Evolutionary conservation across 2,113 vertebrate species (phyloP).

Genomic region (Syngnathus floridae): DNA sequence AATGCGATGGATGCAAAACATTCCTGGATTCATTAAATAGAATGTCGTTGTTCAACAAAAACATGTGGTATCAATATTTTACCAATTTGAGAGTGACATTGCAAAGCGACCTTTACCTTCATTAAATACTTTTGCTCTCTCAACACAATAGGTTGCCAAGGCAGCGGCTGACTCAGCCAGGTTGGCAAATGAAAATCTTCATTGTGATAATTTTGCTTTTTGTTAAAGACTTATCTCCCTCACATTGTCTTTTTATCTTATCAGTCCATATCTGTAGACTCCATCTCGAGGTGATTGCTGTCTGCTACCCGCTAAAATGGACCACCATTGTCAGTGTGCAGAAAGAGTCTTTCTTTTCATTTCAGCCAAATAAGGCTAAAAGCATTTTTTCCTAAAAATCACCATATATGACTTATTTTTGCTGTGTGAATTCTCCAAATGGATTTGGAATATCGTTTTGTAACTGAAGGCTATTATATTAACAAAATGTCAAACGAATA

Average conservation of each 20-base stretch:
- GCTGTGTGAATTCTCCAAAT: conserved; percentile 37
- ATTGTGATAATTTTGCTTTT: conserved; percentile 56
- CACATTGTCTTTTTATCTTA: conserved; percentile 56
- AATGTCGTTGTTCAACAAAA: neutral
- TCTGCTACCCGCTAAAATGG: conserved; percentile 49
- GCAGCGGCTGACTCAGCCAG: conserved; percentile 54
- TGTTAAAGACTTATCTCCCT: conserved; percentile 55
- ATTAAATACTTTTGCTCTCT: conserved; percentile 16
- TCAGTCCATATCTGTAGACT: conserved; percentile 3
- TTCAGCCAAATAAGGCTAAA: conserved; percentile 49
- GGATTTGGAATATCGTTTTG: conserved; percentile 53
- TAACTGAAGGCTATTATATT: conserved; percentile 45
- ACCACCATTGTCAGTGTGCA: conserved; percentile 50
- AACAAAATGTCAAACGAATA: conserved; percentile 25
- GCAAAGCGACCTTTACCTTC: neutral
- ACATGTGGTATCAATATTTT: neutral
- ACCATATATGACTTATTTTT: conserved; percentile 9
- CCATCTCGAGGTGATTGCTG: conserved; percentile 57
- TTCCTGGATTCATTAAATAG: neutral
- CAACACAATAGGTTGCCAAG: conserved; percentile 53
- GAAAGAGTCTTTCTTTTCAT: conserved; percentile 49
- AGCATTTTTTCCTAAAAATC: neutral
- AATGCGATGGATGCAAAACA: neutral
- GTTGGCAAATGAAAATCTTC: conserved; percentile 42
- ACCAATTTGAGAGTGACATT: neutral